Evolutionary conservation across 2,888 invertebrate genomes (phyloP).

Genomic region (Volucella zonaria): DNA sequence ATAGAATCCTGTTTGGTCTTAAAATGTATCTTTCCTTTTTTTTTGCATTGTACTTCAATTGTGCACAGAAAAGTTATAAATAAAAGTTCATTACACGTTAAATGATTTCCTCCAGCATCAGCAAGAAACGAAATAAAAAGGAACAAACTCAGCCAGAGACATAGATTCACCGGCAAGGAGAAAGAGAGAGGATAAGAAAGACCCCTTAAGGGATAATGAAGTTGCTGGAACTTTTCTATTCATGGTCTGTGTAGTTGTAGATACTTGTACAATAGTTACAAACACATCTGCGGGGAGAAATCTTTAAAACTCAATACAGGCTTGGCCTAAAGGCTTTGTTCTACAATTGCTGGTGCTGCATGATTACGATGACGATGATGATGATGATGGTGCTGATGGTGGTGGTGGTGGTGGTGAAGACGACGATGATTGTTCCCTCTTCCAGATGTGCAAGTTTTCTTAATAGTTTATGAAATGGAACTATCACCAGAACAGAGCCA

Average conservation of each 20-base stretch:
- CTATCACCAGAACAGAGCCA: neutral
- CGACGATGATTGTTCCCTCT: slow-evolving; percentile 1
- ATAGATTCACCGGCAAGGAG: slow-evolving; percentile 18
- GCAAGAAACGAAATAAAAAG: slow-evolving; percentile 21
- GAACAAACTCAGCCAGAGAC: slow-evolving; percentile 4
- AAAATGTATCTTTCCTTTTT: slow-evolving; percentile 5
- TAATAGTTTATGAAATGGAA: slow-evolving; percentile 38
- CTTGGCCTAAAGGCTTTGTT: slow-evolving; percentile 36
- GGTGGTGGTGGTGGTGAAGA: neutral
- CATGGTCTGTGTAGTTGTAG: slow-evolving; percentile 1
- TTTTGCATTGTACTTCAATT: slow-evolving; percentile 63
- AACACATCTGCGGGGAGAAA: slow-evolving; percentile 9
- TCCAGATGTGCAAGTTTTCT: slow-evolving; percentile 55
- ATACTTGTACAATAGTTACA: too few relatives aligned
- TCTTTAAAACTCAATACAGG: slow-evolving; percentile 39
- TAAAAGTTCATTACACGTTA: slow-evolving; percentile 72
- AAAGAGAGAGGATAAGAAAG: slow-evolving; percentile 7
- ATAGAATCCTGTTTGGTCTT: slow-evolving; percentile 46
- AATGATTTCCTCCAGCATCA: slow-evolving; percentile 49
- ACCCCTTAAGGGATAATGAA: slow-evolving; percentile 42
- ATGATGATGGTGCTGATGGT: slow-evolving; percentile 33
- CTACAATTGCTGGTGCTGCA: neutral
- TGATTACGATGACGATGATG: slow-evolving; percentile 41
- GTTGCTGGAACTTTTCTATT: neutral
- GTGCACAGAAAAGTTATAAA: slow-evolving; percentile 62